These are phyloP conservation scores for Neolamprologus sp. DNA, from an alignment of 2,113 vertebrate genomes.

Conservation along the genomic window DNA sequence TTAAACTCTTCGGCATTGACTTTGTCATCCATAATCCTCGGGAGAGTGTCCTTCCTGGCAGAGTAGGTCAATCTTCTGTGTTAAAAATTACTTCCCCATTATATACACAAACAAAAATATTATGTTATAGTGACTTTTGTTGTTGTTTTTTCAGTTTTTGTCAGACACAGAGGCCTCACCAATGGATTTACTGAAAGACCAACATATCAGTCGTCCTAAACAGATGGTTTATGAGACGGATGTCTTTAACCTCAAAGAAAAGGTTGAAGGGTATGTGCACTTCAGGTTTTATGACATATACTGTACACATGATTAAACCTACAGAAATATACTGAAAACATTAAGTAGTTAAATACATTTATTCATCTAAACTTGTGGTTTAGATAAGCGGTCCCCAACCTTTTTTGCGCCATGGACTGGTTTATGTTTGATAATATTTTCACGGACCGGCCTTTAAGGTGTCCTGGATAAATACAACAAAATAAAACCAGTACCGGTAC, in stretches of 20 bases:
- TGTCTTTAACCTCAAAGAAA: constrained; percentile 68
- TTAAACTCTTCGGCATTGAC: constrained; percentile 84
- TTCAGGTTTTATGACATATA: background rate
- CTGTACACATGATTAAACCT: background rate
- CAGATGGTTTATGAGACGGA: constrained; percentile 81
- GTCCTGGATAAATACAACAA: background rate
- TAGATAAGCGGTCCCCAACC: background rate
- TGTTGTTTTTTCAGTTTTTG: constrained; percentile 59
- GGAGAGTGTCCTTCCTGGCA: constrained; percentile 79
- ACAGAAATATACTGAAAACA: background rate
- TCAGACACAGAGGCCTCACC: constrained; percentile 45
- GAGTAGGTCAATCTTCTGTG: constrained; percentile 56
- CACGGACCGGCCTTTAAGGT: background rate
- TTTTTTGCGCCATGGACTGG: background rate
- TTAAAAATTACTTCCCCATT: background rate
- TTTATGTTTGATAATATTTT: background rate
- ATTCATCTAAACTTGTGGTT: background rate
- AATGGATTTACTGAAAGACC: constrained; percentile 75
- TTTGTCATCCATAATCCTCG: constrained; percentile 85
- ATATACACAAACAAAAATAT: background rate
- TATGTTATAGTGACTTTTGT: background rate
- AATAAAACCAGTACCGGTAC: background rate
- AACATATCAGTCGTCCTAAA: constrained; percentile 77
- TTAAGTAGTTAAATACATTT: background rate
- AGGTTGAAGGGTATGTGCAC: constrained; percentile 75